Conservation (phyloP, 2,113 vertebrate genomes). For the Patagioenas fasciata region DNA sequence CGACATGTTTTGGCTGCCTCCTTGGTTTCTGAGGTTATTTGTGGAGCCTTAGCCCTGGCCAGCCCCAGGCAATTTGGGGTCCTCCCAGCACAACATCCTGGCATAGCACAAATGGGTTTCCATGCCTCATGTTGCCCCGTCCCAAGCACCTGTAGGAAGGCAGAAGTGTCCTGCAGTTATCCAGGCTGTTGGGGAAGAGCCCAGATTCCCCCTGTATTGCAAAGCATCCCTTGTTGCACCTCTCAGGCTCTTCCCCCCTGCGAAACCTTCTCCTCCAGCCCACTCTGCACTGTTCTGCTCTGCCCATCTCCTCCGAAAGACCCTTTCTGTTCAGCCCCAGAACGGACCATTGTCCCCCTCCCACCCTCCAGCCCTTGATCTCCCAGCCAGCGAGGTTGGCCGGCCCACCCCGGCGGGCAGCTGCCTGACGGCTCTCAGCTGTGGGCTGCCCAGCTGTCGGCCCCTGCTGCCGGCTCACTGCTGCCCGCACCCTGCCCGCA, state of each 20-base stretch:
- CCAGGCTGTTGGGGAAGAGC: neutral
- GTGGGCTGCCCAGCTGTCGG: neutral
- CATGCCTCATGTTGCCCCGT: neutral
- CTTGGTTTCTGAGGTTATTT: conserved; percentile 40
- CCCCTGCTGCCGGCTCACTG: rapidly evolving
- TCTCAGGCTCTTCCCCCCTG: neutral
- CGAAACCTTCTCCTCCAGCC: neutral
- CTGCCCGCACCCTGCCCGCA: neutral
- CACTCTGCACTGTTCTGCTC: neutral
- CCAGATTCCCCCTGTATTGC: neutral
- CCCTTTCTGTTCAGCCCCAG: neutral
- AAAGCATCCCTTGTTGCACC: neutral
- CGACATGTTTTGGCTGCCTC: neutral
- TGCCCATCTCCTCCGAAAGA: neutral
- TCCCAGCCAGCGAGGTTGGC: neutral
- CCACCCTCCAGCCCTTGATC: neutral
- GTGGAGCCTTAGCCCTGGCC: neutral
- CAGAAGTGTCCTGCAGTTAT: neutral
- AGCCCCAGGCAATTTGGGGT: neutral
- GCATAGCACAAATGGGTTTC: neutral
- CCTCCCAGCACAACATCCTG: neutral
- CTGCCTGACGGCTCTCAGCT: conserved; percentile 30
- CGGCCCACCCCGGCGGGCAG: neutral
- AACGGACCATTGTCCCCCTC: neutral
- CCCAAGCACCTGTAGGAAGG: neutral